Evolutionary conservation across 2,888 invertebrate genomes (phyloP).

Genomic region (Hofmannophila pseudospretella): DNA sequence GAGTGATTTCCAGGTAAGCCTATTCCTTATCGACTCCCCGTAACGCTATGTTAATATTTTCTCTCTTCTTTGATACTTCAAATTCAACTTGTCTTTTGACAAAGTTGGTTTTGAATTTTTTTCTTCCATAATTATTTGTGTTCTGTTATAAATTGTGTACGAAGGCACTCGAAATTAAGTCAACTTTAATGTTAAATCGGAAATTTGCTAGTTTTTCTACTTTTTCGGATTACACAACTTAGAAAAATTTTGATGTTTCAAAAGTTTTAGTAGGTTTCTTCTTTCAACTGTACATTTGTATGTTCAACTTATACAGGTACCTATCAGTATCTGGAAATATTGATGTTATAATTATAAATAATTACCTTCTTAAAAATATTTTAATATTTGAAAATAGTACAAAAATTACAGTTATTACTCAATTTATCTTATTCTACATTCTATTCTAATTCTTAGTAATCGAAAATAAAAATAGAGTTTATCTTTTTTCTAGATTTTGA

Average conservation of each 20-base stretch:
- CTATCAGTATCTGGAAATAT: too few species aligned
- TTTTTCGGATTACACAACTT: slow-evolving; percentile 15
- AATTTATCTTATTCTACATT: too few species aligned
- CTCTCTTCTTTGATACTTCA: slow-evolving; percentile 23
- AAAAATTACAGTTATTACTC: too few species aligned
- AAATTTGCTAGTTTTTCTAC: slow-evolving; percentile 3
- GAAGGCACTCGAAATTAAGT: slow-evolving; percentile 26
- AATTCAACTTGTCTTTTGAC: slow-evolving; percentile 1
- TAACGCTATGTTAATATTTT: slow-evolving; percentile 7
- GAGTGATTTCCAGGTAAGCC: slow-evolving; percentile 76
- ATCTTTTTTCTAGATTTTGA: too few species aligned
- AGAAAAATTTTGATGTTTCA: not conserved
- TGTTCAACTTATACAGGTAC: too few species aligned
- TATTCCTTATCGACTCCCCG: slow-evolving; percentile 8
- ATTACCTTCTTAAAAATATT: too few species aligned
- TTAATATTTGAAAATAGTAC: too few species aligned
- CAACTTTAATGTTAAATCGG: slow-evolving; percentile 7
- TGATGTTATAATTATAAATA: too few species aligned
- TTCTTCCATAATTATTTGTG: slow-evolving; percentile 15
- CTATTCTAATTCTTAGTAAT: too few species aligned
- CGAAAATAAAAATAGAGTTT: too few species aligned
- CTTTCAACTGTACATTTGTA: too few species aligned
- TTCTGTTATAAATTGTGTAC: slow-evolving; percentile 7
- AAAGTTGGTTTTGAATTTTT: slow-evolving; percentile 20
- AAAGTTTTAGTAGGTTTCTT: too few species aligned